phyloP scores from a whole-genome alignment of 1,140 invertebrate genomes.

The Lethrus apterus region DNA sequence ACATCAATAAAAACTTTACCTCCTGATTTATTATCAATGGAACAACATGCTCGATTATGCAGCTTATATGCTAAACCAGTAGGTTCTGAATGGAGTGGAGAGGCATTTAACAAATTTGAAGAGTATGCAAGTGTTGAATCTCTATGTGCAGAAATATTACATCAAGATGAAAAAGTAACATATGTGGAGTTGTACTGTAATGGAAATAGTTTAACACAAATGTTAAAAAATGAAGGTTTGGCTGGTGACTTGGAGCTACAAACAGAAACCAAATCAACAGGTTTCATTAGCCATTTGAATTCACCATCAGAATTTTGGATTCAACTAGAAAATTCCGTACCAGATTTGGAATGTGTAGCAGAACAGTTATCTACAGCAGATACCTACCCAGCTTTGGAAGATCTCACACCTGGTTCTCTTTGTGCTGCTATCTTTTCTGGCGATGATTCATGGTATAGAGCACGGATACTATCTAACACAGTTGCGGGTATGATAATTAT shows the following conservation, averaged over 20 bases:
- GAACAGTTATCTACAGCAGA: conserved; percentile 48
- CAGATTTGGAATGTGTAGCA: conserved; percentile 55
- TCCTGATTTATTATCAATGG: conserved; percentile 44
- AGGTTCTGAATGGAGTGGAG: conserved; percentile 57
- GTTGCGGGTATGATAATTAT: conserved; percentile 44
- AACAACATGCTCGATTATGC: conserved; percentile 53
- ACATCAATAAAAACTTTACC: conserved; percentile 53
- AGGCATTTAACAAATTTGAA: conserved; percentile 52
- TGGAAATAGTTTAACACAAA: conserved; percentile 52
- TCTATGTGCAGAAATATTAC: conserved; percentile 45
- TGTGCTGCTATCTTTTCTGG: conserved; percentile 63
- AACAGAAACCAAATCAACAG: conserved; percentile 45
- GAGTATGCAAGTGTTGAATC: conserved; percentile 41
- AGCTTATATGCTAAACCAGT: conserved; percentile 57
- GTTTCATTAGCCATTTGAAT: conserved; percentile 59
- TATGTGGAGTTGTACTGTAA: conserved; percentile 58
- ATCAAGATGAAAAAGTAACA: conserved; percentile 52
- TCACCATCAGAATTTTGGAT: conserved; percentile 64
- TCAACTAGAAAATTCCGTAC: conserved; percentile 53
- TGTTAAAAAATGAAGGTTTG: conserved; percentile 45
- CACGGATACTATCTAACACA: conserved; percentile 53
- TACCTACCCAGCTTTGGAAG: conserved; percentile 45
- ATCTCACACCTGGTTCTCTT: conserved; percentile 48
- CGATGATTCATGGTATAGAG: conserved; percentile 63
- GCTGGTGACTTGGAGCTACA: conserved; percentile 39